Conservation (phyloP, 1,140 invertebrate genomes). For the Ganaspis sp. region DNA sequence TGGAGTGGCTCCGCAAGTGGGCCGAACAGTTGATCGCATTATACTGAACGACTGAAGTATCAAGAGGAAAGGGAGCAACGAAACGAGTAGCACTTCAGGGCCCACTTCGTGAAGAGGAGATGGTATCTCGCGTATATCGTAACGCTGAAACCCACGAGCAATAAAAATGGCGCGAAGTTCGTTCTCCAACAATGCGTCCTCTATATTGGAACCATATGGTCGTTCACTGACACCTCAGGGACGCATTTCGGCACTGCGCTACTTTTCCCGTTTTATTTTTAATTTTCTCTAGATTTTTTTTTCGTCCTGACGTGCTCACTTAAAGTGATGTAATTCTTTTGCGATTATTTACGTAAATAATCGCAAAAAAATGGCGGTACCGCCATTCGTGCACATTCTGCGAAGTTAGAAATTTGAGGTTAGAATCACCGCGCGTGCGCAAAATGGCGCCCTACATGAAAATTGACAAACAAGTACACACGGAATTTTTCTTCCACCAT, state of each 20-base stretch:
- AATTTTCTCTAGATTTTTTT: too few relatives aligned
- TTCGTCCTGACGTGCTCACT: too few relatives aligned
- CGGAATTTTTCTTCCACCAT: too few relatives aligned
- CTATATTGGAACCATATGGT: slow-evolving; percentile 53
- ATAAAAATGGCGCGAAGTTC: slow-evolving; percentile 20
- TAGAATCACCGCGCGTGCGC: too few relatives aligned
- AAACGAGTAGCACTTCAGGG: slow-evolving; percentile 50
- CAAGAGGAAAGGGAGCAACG: slow-evolving; percentile 48
- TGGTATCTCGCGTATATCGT: slow-evolving; percentile 58
- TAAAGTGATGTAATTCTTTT: too few relatives aligned
- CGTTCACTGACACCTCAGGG: not conserved
- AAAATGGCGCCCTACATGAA: too few relatives aligned
- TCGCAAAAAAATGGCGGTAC: too few relatives aligned
- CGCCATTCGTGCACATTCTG: not conserved
- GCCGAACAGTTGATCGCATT: slow-evolving; percentile 64
- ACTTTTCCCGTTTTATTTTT: too few relatives aligned
- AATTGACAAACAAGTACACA: too few relatives aligned
- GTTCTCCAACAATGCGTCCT: slow-evolving; percentile 67
- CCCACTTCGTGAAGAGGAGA: slow-evolving; percentile 58
- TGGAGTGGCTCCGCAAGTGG: slow-evolving; percentile 53
- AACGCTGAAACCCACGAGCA: slow-evolving; percentile 35
- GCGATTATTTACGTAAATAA: not conserved
- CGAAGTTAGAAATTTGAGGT: not conserved
- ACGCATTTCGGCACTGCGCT: not conserved
- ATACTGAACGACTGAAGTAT: slow-evolving; percentile 55